Base-by-base conservation (phyloP, 2,797 vertebrate species). In the Myotis findleyi region DNA sequence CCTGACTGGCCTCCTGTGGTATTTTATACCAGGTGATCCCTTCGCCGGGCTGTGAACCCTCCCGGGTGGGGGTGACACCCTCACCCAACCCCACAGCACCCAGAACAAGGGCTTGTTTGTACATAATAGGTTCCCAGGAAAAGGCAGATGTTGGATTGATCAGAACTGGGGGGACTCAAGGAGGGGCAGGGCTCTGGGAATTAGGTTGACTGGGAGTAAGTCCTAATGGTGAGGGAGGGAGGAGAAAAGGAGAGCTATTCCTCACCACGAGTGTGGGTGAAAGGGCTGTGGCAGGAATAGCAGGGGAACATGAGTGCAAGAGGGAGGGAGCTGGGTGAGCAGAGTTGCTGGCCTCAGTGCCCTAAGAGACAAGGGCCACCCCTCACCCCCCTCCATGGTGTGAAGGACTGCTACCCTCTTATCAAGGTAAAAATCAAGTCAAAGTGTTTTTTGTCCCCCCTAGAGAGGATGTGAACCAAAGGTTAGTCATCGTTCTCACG, bases 381-480 rank as follows among this genome's bases (percentile, higher is more conserved):
- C 5, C 4, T 55, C 21, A 11, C n/a, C 7, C 9, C 23, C 9
- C 3, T 4, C 36, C 36, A 36, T 36, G 36, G 53, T 27, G 21
- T 66, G 25, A 79, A 20, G 72, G 3, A 2, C 41, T 68, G 77
- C 49, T 79, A 25, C 14, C n/a, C 33, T 81, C 68, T 47, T 16
- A 87, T 38, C 25, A 27, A 84, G n/a, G 36, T 59, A 57, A n/a
- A 57, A 94, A 79, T 71, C 71, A 89, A 41, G 82, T 27, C 57
- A 7, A 41, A 36, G 16, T 21, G 33, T 14, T 90, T 59, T 36
- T 0, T 33, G 80, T 59, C 1, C 59, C 18, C 8, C 69, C 27
- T 38, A 36, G 18, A 69, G 49, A 79, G 68, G 33, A 72, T 7
- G 49, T 12, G 27, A n/a, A 6, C 33, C 5, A 55, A 73, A 49